Percentiles rank a stretch among this genome's conserved stretches.
Conservation (phyloP, 2,888 invertebrate genomes). For the Dermolepida albohirtum region DNA sequence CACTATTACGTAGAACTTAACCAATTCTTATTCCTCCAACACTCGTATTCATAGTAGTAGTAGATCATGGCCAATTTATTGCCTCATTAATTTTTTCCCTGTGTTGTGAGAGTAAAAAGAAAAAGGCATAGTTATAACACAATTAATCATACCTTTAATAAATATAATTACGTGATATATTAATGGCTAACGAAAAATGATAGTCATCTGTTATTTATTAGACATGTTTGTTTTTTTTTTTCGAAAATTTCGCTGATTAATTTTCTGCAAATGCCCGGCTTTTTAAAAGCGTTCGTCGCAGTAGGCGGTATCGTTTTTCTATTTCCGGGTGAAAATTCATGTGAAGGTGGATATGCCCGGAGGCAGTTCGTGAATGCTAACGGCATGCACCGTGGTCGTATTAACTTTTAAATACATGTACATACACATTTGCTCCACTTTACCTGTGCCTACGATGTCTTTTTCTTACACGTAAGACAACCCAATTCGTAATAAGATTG, state of each 20-base stretch:
- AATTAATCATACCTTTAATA: constrained; percentile 30
- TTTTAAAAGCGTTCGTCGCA: constrained; percentile 24
- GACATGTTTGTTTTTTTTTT: constrained; percentile 30
- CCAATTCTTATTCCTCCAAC: neutral
- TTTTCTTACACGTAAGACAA: constrained; percentile 4
- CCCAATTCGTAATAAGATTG: constrained; percentile 27
- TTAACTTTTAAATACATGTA: constrained; percentile 44
- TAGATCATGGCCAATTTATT: neutral
- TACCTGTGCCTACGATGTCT: constrained; percentile 5
- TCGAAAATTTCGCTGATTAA: constrained; percentile 31
- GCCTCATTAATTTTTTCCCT: constrained; percentile 4
- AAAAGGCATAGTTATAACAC: constrained; percentile 18
- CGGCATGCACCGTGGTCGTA: constrained; percentile 12
- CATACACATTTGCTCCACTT: constrained; percentile 45
- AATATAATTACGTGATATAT: constrained; percentile 32
- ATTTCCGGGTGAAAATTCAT: constrained; percentile 51
- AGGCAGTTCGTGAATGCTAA: constrained; percentile 45
- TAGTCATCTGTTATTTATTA: constrained; percentile 17
- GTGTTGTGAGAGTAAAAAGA: constrained; percentile 21
- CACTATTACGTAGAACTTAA: neutral
- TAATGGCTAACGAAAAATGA: constrained; percentile 26
- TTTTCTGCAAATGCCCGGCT: constrained; percentile 4
- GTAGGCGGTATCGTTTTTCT: constrained; percentile 39
- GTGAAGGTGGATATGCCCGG: constrained; percentile 20
- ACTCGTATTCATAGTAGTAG: neutral